Evolutionary conservation across 2,113 vertebrate species (phyloP).

Genomic region (Felis chaus): DNA sequence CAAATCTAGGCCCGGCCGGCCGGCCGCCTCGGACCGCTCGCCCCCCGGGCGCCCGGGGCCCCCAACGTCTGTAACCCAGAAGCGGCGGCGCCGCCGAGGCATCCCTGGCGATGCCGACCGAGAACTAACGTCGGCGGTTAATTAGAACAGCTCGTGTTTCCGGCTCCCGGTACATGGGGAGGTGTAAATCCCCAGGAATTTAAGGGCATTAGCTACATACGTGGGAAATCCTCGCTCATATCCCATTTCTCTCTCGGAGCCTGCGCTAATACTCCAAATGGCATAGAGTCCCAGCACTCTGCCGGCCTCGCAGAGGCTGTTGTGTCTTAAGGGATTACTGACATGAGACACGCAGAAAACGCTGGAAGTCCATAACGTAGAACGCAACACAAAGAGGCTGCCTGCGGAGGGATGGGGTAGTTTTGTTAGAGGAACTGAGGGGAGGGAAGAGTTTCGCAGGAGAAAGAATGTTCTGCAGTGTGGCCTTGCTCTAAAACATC

Average conservation of each 20-base stretch:
- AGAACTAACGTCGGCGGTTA: slow-evolving; percentile 76
- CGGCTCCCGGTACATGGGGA: slow-evolving; percentile 75
- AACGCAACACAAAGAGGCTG: not conserved
- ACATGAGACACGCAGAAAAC: slow-evolving; percentile 62
- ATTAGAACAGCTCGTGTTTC: slow-evolving; percentile 81
- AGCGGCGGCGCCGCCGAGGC: slow-evolving; percentile 66
- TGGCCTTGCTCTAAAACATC: not conserved
- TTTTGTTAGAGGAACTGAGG: not conserved
- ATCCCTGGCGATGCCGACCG: slow-evolving; percentile 47
- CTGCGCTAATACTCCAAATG: slow-evolving; percentile 67
- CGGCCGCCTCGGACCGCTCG: not conserved
- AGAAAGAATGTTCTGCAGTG: not conserved
- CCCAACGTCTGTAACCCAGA: slow-evolving; percentile 75
- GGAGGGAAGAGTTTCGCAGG: not conserved
- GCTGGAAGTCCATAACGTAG: not conserved
- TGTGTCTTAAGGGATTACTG: slow-evolving; percentile 85
- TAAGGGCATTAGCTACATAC: slow-evolving; percentile 78
- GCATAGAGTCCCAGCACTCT: slow-evolving; percentile 81
- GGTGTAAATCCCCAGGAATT: slow-evolving; percentile 89
- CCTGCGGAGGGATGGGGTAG: not conserved
- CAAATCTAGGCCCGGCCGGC: not conserved
- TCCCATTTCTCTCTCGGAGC: slow-evolving; percentile 74
- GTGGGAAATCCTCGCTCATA: slow-evolving; percentile 71
- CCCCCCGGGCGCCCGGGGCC: accelerated
- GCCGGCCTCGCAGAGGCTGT: slow-evolving; percentile 80